Conservation (phyloP, 2,113 vertebrate species). For the Pithys albifrons region DNA sequence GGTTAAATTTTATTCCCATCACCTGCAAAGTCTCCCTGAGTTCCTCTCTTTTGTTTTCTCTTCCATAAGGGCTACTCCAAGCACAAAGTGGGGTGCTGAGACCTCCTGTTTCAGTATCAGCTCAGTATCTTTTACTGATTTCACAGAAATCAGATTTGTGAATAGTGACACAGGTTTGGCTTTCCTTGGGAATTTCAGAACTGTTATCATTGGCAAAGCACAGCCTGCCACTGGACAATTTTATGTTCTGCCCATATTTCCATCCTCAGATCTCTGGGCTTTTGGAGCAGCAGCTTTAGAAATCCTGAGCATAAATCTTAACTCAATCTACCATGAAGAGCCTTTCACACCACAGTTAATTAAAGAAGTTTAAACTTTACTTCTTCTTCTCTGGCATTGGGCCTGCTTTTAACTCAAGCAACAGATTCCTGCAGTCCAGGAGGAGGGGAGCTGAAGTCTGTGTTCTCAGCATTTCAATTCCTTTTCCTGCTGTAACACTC, state of each 20-base stretch:
- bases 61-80: not conserved
- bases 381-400: slow-evolving; percentile 11
- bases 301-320: slow-evolving; percentile 10
- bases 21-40: not conserved
- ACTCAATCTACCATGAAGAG: not conserved
- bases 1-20: not conserved
- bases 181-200: not conserved
- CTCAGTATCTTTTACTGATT: not conserved
- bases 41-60: not conserved
- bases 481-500: slow-evolving; percentile 30
- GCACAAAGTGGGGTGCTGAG: not conserved
- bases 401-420: slow-evolving; percentile 36
- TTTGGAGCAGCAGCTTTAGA: not conserved
- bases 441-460: slow-evolving; percentile 4
- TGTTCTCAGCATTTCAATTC: slow-evolving; percentile 38
- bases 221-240: not conserved
- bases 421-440: not conserved
- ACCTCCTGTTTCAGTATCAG: not conserved
- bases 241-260: not conserved
- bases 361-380: slow-evolving; percentile 39
- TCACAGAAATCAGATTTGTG: not conserved
- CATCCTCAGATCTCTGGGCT: not conserved
- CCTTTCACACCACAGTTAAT: slow-evolving; percentile 50
- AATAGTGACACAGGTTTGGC: not conserved
- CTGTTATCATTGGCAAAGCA: not conserved